Base-by-base conservation (phyloP, 2,888 invertebrate species). In the Tribolium freemani region DNA sequence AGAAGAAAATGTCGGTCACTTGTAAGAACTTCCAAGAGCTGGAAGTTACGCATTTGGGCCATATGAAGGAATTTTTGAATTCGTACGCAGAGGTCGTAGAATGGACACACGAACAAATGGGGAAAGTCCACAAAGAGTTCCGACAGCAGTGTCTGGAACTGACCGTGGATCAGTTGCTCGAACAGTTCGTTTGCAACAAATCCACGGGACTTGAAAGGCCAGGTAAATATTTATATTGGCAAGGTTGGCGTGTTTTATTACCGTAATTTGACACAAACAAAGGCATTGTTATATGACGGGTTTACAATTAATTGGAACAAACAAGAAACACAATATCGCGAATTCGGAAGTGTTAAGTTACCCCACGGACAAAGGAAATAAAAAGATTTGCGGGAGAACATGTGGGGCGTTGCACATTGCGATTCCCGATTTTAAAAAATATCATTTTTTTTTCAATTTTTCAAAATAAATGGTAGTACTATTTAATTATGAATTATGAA, bases 21-120 rank as follows among this genome's bases (percentile, higher is more conserved):
- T 96, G 96, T 87, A 93, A 93, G 91, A 94, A 95, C 85, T 98
- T 98, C 85, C 98, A 98, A 90, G 96, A 96, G 86, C 92, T 97
- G 16, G 98, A 98, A 87, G 96, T 96, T 83, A 92, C 93, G 69
- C 97, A 98, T 87, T 88, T 98, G 78, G 93, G 93, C 79, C 96
- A 96, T 86, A 97, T 98, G 97, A 96, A 96, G 84, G 95, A 96
- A 82, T 98, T 98, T 90, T 90, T 98, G 46, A 94, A 94, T 81
- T 92, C 92, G 3, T 98, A 97, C 86, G 92, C 95, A 73, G 94
- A 95, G 82, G 91, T 96, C 74, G 90, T 96, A 79, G 95, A 97
- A 83, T 93, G 93, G 83, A 96, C 96, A 84, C 96, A 97, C 87
- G 95, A 94, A 80, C 91, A 96, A 84, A 93, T 97, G 87, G 97